Evolutionary conservation across 2,113 vertebrate species (phyloP).

Genomic region (Sinocyclocheilus anophthalmus): DNA sequence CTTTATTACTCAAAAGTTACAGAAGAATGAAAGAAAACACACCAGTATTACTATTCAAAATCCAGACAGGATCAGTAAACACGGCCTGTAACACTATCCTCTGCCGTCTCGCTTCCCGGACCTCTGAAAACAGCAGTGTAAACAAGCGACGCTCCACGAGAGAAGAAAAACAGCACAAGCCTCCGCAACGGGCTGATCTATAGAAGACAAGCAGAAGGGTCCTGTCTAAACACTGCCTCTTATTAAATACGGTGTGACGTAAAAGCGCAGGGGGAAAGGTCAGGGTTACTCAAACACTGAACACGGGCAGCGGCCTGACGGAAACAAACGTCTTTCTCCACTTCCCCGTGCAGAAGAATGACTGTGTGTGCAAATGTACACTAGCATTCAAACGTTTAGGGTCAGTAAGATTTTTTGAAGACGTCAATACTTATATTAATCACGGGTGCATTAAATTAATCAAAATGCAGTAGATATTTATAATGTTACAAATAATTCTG

Average conservation of each 20-base stretch:
- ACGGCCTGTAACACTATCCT: slow-evolving; percentile 42
- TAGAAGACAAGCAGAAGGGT: slow-evolving; percentile 59
- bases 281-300: slow-evolving; percentile 61
- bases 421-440: too few relatives aligned
- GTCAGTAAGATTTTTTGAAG: not conserved
- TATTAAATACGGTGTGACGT: slow-evolving; percentile 60
- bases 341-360: not conserved
- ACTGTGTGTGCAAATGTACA: not conserved
- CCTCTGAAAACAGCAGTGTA: slow-evolving; percentile 40
- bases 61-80: slow-evolving; percentile 47
- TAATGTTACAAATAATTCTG: too few relatives aligned
- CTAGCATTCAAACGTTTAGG: not conserved
- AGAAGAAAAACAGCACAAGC: slow-evolving; percentile 43
- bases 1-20: slow-evolving; percentile 11
- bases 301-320: slow-evolving; percentile 43
- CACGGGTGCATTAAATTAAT: too few relatives aligned
- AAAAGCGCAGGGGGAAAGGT: slow-evolving; percentile 52
- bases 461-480: too few relatives aligned
- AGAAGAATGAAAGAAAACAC: slow-evolving; percentile 13
- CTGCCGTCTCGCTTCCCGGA: slow-evolving; percentile 33
- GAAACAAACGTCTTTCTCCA: slow-evolving; percentile 39
- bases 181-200: slow-evolving; percentile 38
- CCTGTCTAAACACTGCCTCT: slow-evolving; percentile 59
- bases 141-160: slow-evolving; percentile 45
- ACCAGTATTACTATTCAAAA: slow-evolving; percentile 44